A percentile compares a stretch with the other conserved stretches of the same genome.
These are phyloP conservation scores for Caenorhabditis sinica DNA, from an alignment of 2,888 invertebrate species.

Conservation along the genomic window DNA sequence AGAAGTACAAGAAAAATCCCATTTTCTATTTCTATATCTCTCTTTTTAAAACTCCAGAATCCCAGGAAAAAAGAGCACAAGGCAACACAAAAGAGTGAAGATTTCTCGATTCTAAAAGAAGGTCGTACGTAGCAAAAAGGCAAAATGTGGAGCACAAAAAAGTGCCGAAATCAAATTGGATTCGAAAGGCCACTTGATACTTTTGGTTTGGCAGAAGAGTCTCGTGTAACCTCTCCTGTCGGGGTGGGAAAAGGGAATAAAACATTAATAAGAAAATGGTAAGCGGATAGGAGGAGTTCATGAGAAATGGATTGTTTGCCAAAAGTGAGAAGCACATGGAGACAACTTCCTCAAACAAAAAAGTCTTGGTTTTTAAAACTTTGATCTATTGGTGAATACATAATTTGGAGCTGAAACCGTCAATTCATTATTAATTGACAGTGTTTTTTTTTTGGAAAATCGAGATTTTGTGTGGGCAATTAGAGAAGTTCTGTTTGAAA, in stretches of 20 bases:
- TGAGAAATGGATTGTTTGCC: slow-evolving; percentile 57
- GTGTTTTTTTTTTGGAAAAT: no score
- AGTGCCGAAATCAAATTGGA: slow-evolving; percentile 66
- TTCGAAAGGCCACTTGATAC: slow-evolving; percentile 67
- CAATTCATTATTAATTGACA: no score
- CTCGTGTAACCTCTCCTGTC: slow-evolving; percentile 34
- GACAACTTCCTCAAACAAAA: slow-evolving; percentile 12
- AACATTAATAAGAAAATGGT: slow-evolving; percentile 61
- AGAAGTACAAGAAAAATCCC: neutral
- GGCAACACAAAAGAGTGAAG: slow-evolving; percentile 18
- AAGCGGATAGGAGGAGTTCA: slow-evolving; percentile 41
- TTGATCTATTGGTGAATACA: neutral
- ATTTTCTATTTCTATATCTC: neutral
- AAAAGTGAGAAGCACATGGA: slow-evolving; percentile 14
- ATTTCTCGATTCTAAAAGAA: slow-evolving; percentile 25
- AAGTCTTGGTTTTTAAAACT: neutral
- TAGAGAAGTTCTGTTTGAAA: no score
- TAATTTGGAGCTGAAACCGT: neutral
- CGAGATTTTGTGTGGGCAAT: no score
- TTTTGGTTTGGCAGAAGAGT: slow-evolving; percentile 58
- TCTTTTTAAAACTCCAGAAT: slow-evolving; percentile 2
- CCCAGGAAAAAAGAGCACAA: neutral
- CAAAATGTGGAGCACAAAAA: slow-evolving; percentile 49
- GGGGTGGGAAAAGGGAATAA: slow-evolving; percentile 24
- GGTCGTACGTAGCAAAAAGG: slow-evolving; percentile 27